phyloP scores from a whole-genome alignment of 2,113 vertebrate species.

The Propithecus coquereli region DNA sequence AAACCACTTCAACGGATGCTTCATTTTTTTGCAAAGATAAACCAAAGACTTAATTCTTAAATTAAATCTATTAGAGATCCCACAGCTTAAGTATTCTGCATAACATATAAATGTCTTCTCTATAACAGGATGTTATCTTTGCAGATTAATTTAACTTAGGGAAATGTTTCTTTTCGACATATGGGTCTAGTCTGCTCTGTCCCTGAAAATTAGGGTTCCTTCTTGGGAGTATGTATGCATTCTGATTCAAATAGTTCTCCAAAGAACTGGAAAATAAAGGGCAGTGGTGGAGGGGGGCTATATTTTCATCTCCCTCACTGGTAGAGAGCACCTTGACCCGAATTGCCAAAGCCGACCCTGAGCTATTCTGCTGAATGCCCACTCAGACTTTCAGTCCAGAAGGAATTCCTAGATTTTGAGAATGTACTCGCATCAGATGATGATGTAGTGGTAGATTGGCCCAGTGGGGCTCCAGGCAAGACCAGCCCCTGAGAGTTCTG shows the following conservation, averaged over 20 bases:
- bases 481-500: neutral
- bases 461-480: neutral
- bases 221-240: neutral
- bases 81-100: neutral
- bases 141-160: neutral
- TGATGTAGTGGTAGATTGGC: neutral
- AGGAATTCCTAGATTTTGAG: neutral
- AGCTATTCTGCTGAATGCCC: neutral
- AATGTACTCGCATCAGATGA: neutral
- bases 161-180: conserved; percentile 9
- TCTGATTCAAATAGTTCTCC: neutral
- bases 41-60: neutral
- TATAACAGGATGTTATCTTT: neutral
- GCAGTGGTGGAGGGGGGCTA: no score
- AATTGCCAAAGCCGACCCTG: neutral
- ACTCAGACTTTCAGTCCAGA: neutral
- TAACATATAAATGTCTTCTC: conserved; percentile 4
- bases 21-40: neutral
- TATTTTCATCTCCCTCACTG: neutral
- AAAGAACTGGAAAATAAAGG: neutral
- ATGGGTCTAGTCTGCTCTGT: neutral
- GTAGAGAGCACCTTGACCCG: neutral
- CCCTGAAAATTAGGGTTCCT: neutral
- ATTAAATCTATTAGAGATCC: neutral
- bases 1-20: neutral